Conservation (phyloP, 1,140 invertebrate genomes). For the Monochamus saltuarius region DNA sequence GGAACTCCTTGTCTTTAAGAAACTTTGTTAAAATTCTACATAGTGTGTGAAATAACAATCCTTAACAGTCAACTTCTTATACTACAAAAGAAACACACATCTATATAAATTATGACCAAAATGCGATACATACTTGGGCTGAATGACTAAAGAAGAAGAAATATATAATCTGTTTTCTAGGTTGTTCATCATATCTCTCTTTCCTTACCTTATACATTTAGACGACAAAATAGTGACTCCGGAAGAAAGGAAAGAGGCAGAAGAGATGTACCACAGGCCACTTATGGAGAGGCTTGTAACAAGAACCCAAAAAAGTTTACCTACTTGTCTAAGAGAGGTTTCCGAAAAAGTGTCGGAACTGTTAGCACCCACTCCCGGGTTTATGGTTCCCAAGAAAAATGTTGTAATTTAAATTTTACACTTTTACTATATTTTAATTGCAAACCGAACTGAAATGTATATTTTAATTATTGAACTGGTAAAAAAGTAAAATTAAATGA, state of each 20-base stretch:
- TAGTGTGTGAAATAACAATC: too few relatives aligned
- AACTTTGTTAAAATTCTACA: too few relatives aligned
- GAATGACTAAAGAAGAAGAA: constrained; percentile 5
- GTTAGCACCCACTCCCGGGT: constrained; percentile 18
- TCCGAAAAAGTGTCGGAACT: constrained; percentile 31
- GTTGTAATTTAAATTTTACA: too few relatives aligned
- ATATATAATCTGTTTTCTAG: constrained; percentile 50
- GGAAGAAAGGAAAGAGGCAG: constrained; percentile 62
- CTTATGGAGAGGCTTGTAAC: constrained; percentile 53
- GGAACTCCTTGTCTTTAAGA: too few relatives aligned
- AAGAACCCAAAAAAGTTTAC: constrained; percentile 18
- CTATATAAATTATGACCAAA: too few relatives aligned
- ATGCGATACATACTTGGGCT: too few relatives aligned
- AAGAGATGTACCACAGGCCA: constrained; percentile 61
- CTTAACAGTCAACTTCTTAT: too few relatives aligned
- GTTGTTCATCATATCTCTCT: constrained; percentile 70
- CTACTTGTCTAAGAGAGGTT: constrained; percentile 33
- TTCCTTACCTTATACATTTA: constrained; percentile 63
- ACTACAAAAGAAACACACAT: too few relatives aligned
- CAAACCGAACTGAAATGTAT: too few relatives aligned
- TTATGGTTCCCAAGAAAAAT: constrained; percentile 1
- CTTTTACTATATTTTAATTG: too few relatives aligned
- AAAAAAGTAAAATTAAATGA: too few relatives aligned
- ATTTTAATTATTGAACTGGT: too few relatives aligned
- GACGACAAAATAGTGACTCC: constrained; percentile 65